These are phyloP conservation scores for Pristionchus entomophagus DNA, from an alignment of 2,888 invertebrate genomes.

Conservation along the genomic window DNA sequence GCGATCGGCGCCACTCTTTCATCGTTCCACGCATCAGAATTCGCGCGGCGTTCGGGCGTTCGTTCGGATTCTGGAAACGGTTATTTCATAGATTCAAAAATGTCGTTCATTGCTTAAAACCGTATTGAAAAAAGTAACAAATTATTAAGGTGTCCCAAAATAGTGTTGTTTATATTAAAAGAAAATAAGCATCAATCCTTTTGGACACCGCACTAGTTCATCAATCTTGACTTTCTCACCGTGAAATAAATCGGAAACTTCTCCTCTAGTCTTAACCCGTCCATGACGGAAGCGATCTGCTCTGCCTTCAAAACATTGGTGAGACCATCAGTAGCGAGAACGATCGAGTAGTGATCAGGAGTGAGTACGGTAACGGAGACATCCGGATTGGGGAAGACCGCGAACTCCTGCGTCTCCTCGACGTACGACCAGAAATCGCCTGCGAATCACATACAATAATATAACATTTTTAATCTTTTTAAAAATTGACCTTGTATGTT, in stretches of 20 bases:
- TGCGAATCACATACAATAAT: too few species aligned
- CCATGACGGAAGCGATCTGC: slow-evolving; percentile 82
- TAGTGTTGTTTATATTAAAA: too few species aligned
- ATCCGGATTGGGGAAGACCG: slow-evolving; percentile 98
- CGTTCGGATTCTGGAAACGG: slow-evolving; percentile 49
- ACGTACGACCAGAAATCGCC: slow-evolving; percentile 98
- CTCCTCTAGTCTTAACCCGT: slow-evolving; percentile 53
- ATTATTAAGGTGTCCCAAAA: too few species aligned
- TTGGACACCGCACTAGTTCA: too few species aligned
- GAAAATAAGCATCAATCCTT: too few species aligned
- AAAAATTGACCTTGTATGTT: too few species aligned
- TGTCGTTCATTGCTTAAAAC: neutral
- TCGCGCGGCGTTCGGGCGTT: slow-evolving; percentile 87
- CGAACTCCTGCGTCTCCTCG: slow-evolving; percentile 89
- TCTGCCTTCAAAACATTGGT: slow-evolving; percentile 87
- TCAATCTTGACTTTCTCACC: slow-evolving; percentile 25
- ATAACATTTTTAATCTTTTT: too few species aligned
- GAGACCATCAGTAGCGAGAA: slow-evolving; percentile 90
- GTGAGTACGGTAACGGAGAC: slow-evolving; percentile 82
- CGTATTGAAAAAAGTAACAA: neutral
- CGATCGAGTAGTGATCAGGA: slow-evolving; percentile 77
- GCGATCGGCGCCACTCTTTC: slow-evolving; percentile 88
- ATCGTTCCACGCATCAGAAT: slow-evolving; percentile 88
- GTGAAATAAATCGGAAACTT: slow-evolving; percentile 17
- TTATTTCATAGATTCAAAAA: too few species aligned